Conservation (phyloP, 2,888 invertebrate species). For the Sesia bembeciformis region DNA sequence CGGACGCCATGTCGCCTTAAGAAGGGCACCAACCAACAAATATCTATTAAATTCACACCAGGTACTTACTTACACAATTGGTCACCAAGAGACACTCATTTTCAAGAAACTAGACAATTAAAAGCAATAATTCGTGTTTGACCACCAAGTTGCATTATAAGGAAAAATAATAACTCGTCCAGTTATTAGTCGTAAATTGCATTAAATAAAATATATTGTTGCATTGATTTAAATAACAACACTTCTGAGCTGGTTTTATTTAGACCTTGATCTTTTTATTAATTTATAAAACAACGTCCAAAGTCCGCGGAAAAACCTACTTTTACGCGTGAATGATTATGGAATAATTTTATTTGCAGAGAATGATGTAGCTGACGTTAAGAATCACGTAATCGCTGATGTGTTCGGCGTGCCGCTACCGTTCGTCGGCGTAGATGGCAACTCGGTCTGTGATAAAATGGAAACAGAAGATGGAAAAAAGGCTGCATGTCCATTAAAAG, state of each 20-base stretch:
- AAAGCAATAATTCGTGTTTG: neutral
- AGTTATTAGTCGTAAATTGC: neutral
- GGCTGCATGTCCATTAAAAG: slow-evolving; percentile 79
- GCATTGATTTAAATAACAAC: neutral
- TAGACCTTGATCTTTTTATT: neutral
- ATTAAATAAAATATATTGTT: neutral
- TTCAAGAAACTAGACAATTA: too few species aligned
- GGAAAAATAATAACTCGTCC: neutral
- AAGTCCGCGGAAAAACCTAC: neutral
- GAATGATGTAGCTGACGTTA: slow-evolving; percentile 66
- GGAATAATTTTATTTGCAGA: slow-evolving; percentile 42
- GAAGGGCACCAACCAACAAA: slow-evolving; percentile 70
- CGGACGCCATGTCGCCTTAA: slow-evolving; percentile 78
- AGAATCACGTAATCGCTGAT: slow-evolving; percentile 76
- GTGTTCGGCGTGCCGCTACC: slow-evolving; percentile 79
- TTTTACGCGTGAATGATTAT: neutral
- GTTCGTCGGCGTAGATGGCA: slow-evolving; percentile 84
- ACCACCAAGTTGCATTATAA: neutral
- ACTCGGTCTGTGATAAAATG: slow-evolving; percentile 78
- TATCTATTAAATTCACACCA: slow-evolving; percentile 76
- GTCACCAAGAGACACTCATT: too few species aligned
- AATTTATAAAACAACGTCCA: neutral
- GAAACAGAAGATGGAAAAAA: slow-evolving; percentile 71
- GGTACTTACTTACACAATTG: slow-evolving; percentile 48
- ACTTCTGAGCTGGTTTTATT: neutral